phyloP scores from a whole-genome alignment of 2,888 invertebrate species.

The Stenchaetothrips biformis region DNA sequence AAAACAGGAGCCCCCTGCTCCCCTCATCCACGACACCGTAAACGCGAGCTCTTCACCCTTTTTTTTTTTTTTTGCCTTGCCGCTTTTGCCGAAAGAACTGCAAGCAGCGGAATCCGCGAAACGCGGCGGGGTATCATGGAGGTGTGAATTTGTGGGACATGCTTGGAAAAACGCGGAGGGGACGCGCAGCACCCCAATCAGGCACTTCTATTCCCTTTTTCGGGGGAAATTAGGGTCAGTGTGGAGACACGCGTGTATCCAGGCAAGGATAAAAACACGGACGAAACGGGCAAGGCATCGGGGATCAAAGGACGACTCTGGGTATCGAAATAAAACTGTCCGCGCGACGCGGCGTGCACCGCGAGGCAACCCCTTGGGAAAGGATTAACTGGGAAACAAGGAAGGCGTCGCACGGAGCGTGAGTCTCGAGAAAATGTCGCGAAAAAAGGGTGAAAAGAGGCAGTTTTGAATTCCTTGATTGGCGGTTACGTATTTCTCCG shows the following conservation, averaged over 20 bases:
- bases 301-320: not conserved
- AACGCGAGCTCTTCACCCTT: not conserved
- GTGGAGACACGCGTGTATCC: not conserved
- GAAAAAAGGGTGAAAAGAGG: not conserved
- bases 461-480: too few species aligned
- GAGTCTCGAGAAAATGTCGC: not conserved
- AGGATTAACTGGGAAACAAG: too few species aligned
- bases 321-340: too few species aligned
- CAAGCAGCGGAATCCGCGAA: not conserved
- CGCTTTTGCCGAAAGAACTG: not conserved
- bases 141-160: slow-evolving; percentile 18
- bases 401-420: not conserved
- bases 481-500: too few species aligned
- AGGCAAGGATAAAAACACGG: not conserved
- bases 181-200: not conserved
- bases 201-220: not conserved
- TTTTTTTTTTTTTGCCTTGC: not conserved
- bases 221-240: slow-evolving; percentile 3
- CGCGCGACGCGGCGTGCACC: too few species aligned
- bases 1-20: too few species aligned
- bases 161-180: not conserved
- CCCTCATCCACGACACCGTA: not conserved
- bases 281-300: not conserved
- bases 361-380: too few species aligned
- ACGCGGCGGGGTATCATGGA: not conserved